Base-by-base conservation (phyloP, 2,113 vertebrate genomes). In the Leucopsar rothschildi region DNA sequence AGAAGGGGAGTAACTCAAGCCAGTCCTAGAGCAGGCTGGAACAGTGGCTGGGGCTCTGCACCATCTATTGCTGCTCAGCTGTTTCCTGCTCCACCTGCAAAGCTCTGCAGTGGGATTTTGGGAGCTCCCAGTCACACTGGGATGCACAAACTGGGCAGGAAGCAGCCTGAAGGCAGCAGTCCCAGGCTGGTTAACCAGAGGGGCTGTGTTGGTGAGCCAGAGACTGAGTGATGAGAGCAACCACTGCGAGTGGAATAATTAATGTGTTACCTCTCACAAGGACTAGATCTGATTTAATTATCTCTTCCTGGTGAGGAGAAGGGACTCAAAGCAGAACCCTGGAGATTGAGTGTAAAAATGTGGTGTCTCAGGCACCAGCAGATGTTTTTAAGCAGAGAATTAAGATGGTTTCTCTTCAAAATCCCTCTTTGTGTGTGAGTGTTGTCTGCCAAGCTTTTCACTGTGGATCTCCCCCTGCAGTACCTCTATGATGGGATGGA, bases 401-500 rank as follows among this genome's bases (percentile, higher is more conserved):
- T 16, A 44, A 25, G 19, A 49, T 0, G 4, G 35, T 73, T 87
- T 63, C 47, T 88, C 69, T 59, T 19, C 16, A 42, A 72, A 49
- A 70, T 5, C 10, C 6, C 24, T 35, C 15, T 59, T n/a, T 44
- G 55, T 52, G 44, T 59, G n/a, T 18, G 44, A 18, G 24, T 18
- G 23, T 15, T 21, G 11, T 52, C 29, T 65, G 65, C 33, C 40
- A 27, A 8, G 52, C 39, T 1, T 60, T 57, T 59, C 25, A 35
- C 5, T 68, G 4, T 63, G 16, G 5, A 3, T n/a, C 61, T 96
- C 68, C 47, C 78, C 88, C 85, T 17, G 12, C 94, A 99, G 99
- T 99, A 99, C 96, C 97, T 99, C 82, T 99, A 99, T 5, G 99
- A 99, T 4, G 99, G 99, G 45, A 99, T 98, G 98, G 99, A 99